Evolutionary conservation across 2,888 invertebrate genomes (phyloP).

Genomic region (Eilema caniola): DNA sequence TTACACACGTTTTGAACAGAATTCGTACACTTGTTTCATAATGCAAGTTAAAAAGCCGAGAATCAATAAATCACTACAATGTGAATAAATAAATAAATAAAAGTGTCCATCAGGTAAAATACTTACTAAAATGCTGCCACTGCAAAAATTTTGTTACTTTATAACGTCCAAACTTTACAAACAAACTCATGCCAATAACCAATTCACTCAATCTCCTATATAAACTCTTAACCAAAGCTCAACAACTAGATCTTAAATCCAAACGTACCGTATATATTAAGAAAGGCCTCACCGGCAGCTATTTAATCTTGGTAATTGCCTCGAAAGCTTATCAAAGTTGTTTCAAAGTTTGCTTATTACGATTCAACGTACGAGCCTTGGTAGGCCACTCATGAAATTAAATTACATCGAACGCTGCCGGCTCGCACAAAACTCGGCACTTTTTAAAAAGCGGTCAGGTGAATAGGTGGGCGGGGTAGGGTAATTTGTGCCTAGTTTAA

Average conservation of each 20-base stretch:
- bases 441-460: slow-evolving; percentile 66
- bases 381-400: slow-evolving; percentile 80
- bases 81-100: too few relatives aligned
- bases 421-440: slow-evolving; percentile 64
- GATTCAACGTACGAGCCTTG: slow-evolving; percentile 67
- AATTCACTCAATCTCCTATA: background rate
- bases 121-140: too few relatives aligned
- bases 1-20: too few relatives aligned
- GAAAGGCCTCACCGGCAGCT: slow-evolving; percentile 53
- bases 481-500: slow-evolving; percentile 30
- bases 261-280: slow-evolving; percentile 50
- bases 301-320: slow-evolving; percentile 74
- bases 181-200: too few relatives aligned
- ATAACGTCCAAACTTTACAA: too few relatives aligned
- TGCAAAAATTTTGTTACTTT: too few relatives aligned
- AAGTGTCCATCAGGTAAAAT: too few relatives aligned
- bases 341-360: slow-evolving; percentile 75
- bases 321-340: slow-evolving; percentile 76
- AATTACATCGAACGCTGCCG: slow-evolving; percentile 72
- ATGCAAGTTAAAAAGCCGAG: too few relatives aligned
- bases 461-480: slow-evolving; percentile 30
- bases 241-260: slow-evolving; percentile 37
- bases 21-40: too few relatives aligned
- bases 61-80: too few relatives aligned
- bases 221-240: slow-evolving; percentile 18